Evolutionary conservation across 2,797 vertebrate genomes (phyloP), one percentile per base, ranked within the genome.

Genomic region (Tangara arthus): DNA sequence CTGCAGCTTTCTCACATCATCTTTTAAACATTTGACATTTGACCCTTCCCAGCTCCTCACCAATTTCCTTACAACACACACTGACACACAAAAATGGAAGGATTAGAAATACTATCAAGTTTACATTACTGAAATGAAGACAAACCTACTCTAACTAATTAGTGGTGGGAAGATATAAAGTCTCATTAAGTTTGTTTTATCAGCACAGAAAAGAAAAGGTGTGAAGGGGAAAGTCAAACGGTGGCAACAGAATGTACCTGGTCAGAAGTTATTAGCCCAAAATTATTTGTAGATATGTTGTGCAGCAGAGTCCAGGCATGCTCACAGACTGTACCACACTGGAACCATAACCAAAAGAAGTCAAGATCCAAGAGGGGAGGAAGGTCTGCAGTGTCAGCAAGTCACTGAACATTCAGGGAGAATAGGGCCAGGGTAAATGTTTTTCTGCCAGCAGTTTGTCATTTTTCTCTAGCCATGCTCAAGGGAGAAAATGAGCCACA

Each of bases 221-320:
- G 17, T 28, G 44, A 82, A 75, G 3, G 11, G 2, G 52, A 68
- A 68, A 55, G 11, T 55, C 37, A 70, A 66, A 85, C 65, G 8
- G 6, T 7, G 11, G 21, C 28, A 83, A 71, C 44, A 88, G 8
- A 21, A 16, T 13, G 11, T 26, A 41, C 4, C 23, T 10, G 22
- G 6, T n/a, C 53, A 70, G 41, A 37, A 75, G 16, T 35, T 59
- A 56, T 28, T 39, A 52, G 3, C 8, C 68, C 18, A 53, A 81
- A 89, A 81, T 77, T 60, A 55, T 70, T 35, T 52, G 30, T 27
- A 37, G 16, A 11, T 10, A 28, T 4, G 21, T 6, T 57, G 41
- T 16, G 22, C 35, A 44, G 4, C 11, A 35, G 26, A 52, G 18
- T 34, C 17, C 32, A 75, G 68, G 18, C 14, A 56, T 0, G 0